Percentiles rank a stretch among this genome's conserved stretches.
These are phyloP conservation scores for Diogma glabrata DNA, from an alignment of 2,888 invertebrate species.

Conservation along the genomic window DNA sequence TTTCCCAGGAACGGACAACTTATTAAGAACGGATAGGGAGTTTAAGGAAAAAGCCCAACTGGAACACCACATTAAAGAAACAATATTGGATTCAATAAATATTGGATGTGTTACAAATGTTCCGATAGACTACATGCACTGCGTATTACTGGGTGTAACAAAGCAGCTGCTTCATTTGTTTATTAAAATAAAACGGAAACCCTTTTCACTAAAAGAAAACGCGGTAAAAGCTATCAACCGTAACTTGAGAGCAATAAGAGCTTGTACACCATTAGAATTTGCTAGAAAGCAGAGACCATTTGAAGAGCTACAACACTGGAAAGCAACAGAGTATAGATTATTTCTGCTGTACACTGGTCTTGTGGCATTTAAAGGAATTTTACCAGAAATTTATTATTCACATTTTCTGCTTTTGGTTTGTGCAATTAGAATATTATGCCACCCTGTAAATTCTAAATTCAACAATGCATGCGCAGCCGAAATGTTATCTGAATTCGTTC, in stretches of 20 bases:
- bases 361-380: too few relatives aligned
- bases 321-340: neutral
- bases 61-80: neutral
- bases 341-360: neutral
- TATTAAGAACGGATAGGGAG: neutral
- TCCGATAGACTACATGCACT: conserved; percentile 11
- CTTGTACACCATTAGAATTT: neutral
- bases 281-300: neutral
- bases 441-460: neutral
- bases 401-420: neutral
- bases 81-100: neutral
- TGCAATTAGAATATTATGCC: neutral
- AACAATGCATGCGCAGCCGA: neutral
- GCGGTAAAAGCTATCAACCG: neutral
- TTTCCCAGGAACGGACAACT: neutral
- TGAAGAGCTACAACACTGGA: neutral
- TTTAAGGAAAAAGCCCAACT: neutral
- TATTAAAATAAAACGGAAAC: neutral
- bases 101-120: conserved; percentile 4
- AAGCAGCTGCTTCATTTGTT: neutral
- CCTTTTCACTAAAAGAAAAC: neutral
- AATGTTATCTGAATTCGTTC: neutral
- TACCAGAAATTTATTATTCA: too few relatives aligned
- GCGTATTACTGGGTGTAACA: conserved; percentile 2
- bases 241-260: neutral